Conservation (phyloP, 2,888 invertebrate species). For the Thalpophila matura region DNA sequence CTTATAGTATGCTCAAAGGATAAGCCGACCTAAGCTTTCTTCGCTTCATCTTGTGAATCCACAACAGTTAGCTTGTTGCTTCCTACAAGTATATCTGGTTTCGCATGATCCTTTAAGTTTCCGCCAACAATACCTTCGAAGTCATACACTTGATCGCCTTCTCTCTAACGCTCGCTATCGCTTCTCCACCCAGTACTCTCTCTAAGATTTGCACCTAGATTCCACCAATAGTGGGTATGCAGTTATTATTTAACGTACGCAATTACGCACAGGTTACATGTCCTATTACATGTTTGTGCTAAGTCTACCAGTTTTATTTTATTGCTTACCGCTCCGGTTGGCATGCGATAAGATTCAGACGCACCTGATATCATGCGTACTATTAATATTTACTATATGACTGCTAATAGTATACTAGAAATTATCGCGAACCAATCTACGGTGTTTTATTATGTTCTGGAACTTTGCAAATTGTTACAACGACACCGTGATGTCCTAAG, state of each 20-base stretch:
- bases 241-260: slow-evolving; percentile 62
- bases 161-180: not conserved
- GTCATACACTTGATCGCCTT: slow-evolving; percentile 7
- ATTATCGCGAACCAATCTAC: slow-evolving; percentile 31
- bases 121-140: not conserved
- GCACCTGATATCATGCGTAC: slow-evolving; percentile 40
- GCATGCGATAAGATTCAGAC: slow-evolving; percentile 59
- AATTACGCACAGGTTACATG: slow-evolving; percentile 64
- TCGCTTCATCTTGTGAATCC: not conserved
- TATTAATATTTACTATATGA: slow-evolving; percentile 48
- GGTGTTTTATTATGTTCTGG: slow-evolving; percentile 26
- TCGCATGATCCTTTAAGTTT: slow-evolving; percentile 28
- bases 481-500: slow-evolving; percentile 39
- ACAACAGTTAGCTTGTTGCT: slow-evolving; percentile 8
- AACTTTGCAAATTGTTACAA: slow-evolving; percentile 26
- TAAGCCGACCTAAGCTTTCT: slow-evolving; percentile 21
- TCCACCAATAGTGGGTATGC: slow-evolving; percentile 24
- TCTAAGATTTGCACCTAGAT: slow-evolving; percentile 17
- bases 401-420: slow-evolving; percentile 46
- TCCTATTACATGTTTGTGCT: slow-evolving; percentile 45
- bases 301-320: slow-evolving; percentile 61
- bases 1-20: slow-evolving; percentile 7
- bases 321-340: slow-evolving; percentile 72
- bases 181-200: slow-evolving; percentile 7
- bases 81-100: slow-evolving; percentile 16